These are phyloP conservation scores for Mus spicilegus DNA, from an alignment of 2,113 vertebrate genomes.

Conservation along the genomic window DNA sequence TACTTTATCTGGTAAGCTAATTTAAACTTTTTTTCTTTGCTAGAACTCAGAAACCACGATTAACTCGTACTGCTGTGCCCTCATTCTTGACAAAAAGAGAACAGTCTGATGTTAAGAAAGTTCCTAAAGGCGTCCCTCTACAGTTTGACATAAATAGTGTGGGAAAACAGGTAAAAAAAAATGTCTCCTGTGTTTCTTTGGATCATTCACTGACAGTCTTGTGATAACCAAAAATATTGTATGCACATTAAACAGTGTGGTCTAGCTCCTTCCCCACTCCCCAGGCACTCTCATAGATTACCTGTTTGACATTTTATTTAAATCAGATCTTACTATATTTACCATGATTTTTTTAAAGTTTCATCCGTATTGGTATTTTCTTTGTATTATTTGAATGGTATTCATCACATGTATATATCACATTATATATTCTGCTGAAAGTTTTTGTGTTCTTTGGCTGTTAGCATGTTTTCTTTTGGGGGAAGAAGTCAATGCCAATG, in stretches of 20 bases:
- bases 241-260: conserved; percentile 26
- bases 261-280: background rate
- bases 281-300: background rate
- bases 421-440: conserved; percentile 20
- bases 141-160: conserved; percentile 99
- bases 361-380: background rate
- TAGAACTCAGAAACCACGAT: conserved; percentile 92
- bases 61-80: conserved; percentile 89
- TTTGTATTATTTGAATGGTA: conserved; percentile 14
- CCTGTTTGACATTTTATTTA: conserved; percentile 35
- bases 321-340: conserved; percentile 33
- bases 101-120: conserved; percentile 90
- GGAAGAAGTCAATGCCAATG: background rate
- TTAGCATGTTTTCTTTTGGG: background rate
- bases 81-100: conserved; percentile 88
- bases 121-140: conserved; percentile 95
- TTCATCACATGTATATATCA: background rate
- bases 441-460: conserved; percentile 27
- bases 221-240: conserved; percentile 41
- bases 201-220: conserved; percentile 26
- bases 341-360: conserved; percentile 33
- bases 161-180: conserved; percentile 93
- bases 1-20: conserved; percentile 23
- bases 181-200: conserved; percentile 37
- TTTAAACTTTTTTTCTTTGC: conserved; percentile 20